Base-by-base conservation (phyloP, 2,888 invertebrate genomes). In the Eristalinus sepulchralis region DNA sequence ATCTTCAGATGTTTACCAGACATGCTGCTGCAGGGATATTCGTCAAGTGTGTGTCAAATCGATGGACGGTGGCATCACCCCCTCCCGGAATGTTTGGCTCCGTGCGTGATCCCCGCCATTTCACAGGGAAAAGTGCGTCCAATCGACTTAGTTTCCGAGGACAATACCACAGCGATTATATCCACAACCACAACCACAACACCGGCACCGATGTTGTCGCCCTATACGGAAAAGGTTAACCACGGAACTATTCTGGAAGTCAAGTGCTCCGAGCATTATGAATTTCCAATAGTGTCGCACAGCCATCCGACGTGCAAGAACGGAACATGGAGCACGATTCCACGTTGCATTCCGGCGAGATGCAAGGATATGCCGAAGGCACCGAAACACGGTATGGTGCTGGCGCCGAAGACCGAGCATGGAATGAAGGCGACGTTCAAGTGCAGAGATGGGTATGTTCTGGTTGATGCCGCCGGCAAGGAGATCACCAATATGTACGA, bases 361-460 rank as follows among this genome's bases (percentile, higher is more conserved):
- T 97, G 98, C 91, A 97, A 97, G 90, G 94, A 93, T 89, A 95
- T 98, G 94, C 98, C 98, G 0, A 95, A 94, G 83, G 94, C 96
- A 3, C 98, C 99, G 0, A 96, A 97, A 72, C 96, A 98, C 90
- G 99, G 99, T 0, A 97, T 98, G 95, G 98, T 99, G 4, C 96
- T 99, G 78, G 99, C 98, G 0, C 98, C 99, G 0, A 98, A 98
- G 91, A 98, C 98, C n/a, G 97, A 98, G 88, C 99, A 99, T 90
- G 98, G 98, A 0, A 98, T 98, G 96, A 96, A 96, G 90, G 99
- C 99, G 0, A 94, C 97, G 33, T 99, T 98, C 92, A 95, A 96
- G 88, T 99, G 99, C 91, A 97, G 97, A 90, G 98, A 99, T 90
- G 99, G 99, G 0, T 99, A 94, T 91, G 95, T 95, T 83, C 93